A percentile compares a stretch with the other conserved stretches of the same genome.
Evolutionary conservation across 2,797 vertebrate genomes (phyloP).

Genomic region (Ceyx erithaca): DNA sequence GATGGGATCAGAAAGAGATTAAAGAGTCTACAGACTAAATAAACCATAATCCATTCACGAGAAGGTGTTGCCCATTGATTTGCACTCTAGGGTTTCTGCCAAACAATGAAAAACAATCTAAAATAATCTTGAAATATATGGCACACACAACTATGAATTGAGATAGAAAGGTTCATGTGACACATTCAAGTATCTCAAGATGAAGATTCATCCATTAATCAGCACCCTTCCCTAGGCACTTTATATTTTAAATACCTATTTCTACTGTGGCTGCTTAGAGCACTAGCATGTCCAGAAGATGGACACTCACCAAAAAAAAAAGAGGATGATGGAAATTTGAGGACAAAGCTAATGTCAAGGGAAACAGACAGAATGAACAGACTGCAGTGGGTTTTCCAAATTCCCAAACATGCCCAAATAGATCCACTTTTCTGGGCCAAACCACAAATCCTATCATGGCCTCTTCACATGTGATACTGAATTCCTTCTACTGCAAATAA

Average conservation of each 20-base stretch:
- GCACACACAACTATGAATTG: neutral
- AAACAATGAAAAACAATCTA: neutral
- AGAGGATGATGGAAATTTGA: neutral
- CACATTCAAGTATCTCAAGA: neutral
- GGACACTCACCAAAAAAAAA: neutral
- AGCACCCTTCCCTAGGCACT: neutral
- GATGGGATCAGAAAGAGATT: neutral
- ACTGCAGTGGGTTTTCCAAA: neutral
- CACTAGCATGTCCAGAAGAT: neutral
- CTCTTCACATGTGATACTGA: neutral
- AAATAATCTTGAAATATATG: slow-evolving; percentile 12
- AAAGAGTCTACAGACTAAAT: neutral
- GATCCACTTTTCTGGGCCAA: neutral
- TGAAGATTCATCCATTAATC: slow-evolving; percentile 13
- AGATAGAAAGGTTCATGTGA: neutral
- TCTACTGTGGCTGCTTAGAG: neutral
- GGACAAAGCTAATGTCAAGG: neutral
- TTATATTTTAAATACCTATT: neutral
- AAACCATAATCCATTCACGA: neutral
- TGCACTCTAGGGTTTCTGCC: neutral
- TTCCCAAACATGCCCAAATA: neutral
- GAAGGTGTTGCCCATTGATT: neutral
- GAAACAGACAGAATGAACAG: neutral
- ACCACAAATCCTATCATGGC: neutral
- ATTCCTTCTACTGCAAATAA: neutral